Evolutionary conservation across 2,113 vertebrate genomes (phyloP), one percentile per base, ranked within the genome.

Genomic region (Nestor notabilis): DNA sequence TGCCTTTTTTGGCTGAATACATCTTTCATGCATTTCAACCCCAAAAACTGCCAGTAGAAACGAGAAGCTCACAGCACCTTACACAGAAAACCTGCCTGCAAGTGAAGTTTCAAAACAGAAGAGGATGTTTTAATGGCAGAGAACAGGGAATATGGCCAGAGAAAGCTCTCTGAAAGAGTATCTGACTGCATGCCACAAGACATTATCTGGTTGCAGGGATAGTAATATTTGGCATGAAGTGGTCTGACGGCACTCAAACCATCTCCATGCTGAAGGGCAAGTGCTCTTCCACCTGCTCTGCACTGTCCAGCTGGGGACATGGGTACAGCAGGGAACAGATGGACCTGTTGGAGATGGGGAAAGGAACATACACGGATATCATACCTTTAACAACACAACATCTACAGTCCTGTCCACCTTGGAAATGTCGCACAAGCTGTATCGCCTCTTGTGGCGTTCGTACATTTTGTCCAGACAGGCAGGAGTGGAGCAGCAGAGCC

Each of bases 351-450:
- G 24, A 86, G 63, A 50, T 0, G 18, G 41, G 24, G 71, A 91
- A 86, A 61, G 39, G 19, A 69, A 60, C 0, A 4, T 1, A 83
- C 13, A 37, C 19, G 63, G 78, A 69, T 24, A 78, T 81, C 99
- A 96, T 99, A 99, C 99, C 99, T 99, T 99, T 74, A 99, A 98
- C 93, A 99, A 95, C 88, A 99, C 99, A 97, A 99, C 99, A 83
- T 99, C 99, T 93, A 99, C 98, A 37, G 98, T 97, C 95, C 99
- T 98, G 97, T 99, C 99, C 88, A 99, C 99, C 97, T 98, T 99
- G 97, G 99, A 98, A 78, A 99, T 98, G 91, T 98, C 98, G 55
- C 99, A 99, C 55, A 99, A 97, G 95, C 99, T 99, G 97, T 99
- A 99, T 83, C 99, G 98, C 98, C 99, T 97, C 98, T 98, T 99